A percentile compares a stretch with the other conserved stretches of the same genome.
phyloP scores from a whole-genome alignment of 2,888 invertebrate species.

The Drosophila colorata region DNA sequence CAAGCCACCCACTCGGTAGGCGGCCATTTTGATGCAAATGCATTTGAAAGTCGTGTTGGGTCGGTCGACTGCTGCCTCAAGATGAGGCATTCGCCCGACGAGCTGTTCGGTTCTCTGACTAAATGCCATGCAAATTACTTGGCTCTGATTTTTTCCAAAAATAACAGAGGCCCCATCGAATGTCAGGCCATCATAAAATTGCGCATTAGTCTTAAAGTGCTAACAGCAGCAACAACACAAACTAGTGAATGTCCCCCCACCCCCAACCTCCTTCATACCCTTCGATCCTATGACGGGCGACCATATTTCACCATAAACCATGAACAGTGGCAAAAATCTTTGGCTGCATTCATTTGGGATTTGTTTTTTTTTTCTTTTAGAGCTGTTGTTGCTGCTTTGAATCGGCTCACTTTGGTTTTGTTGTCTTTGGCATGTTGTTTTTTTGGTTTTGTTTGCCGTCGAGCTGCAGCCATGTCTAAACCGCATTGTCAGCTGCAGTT shows the following conservation, averaged over 20 bases:
- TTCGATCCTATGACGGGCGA: not conserved
- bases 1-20: constrained; percentile 9
- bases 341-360: constrained; percentile 3
- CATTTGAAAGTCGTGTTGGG: constrained; percentile 61
- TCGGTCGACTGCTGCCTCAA: constrained; percentile 26
- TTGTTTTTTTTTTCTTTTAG: not conserved
- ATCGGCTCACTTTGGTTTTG: constrained; percentile 15
- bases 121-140: constrained; percentile 72
- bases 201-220: constrained; percentile 30
- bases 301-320: constrained; percentile 11
- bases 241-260: not conserved
- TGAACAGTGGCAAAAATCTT: constrained; percentile 5
- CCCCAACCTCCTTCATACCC: not conserved
- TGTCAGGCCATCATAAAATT: constrained; percentile 11
- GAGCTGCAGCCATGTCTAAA: constrained; percentile 22
- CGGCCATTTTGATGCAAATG: constrained; percentile 74
- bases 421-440: constrained; percentile 7
- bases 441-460: constrained; percentile 9
- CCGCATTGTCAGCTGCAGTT: constrained; percentile 33
- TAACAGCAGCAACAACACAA: not conserved
- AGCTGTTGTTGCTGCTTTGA: not conserved
- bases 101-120: constrained; percentile 28
- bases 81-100: constrained; percentile 15
- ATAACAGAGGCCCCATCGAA: constrained; percentile 2
- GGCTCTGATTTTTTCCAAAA: constrained; percentile 52